Conservation (phyloP, 2,888 invertebrate species). For the Nipponacmea schrenckii region DNA sequence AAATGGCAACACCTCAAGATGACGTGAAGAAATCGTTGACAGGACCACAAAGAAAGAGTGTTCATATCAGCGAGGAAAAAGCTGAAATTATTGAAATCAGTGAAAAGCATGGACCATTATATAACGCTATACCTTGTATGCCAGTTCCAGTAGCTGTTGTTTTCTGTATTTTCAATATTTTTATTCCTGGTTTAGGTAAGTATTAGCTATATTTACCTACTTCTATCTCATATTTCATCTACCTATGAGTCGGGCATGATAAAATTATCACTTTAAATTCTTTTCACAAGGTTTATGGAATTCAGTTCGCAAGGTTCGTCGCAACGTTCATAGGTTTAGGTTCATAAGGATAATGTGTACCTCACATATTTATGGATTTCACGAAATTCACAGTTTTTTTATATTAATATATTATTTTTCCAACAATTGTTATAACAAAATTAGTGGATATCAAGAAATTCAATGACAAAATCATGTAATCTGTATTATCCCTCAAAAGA, state of each 20-base stretch:
- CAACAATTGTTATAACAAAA: too few species aligned
- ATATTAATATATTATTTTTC: too few species aligned
- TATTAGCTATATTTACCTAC: slow-evolving; percentile 18
- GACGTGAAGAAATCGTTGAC: slow-evolving; percentile 1
- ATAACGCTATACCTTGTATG: slow-evolving; percentile 70
- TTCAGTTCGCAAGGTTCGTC: too few species aligned
- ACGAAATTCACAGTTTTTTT: too few species aligned
- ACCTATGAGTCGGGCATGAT: not conserved
- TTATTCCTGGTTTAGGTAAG: slow-evolving; percentile 65
- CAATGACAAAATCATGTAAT: too few species aligned
- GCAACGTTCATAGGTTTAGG: too few species aligned
- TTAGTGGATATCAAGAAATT: too few species aligned
- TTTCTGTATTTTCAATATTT: slow-evolving; percentile 63
- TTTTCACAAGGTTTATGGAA: too few species aligned
- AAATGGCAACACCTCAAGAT: slow-evolving; percentile 1
- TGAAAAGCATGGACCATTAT: slow-evolving; percentile 74
- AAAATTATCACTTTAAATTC: too few species aligned
- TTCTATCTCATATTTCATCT: not conserved
- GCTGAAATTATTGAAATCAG: slow-evolving; percentile 57
- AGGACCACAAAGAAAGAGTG: slow-evolving; percentile 31
- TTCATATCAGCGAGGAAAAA: slow-evolving; percentile 49
- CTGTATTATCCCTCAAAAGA: too few species aligned
- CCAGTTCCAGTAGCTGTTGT: slow-evolving; percentile 68
- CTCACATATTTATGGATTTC: too few species aligned
- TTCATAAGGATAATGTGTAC: too few species aligned